Base-by-base conservation (phyloP, 2,113 vertebrate species). In the Crotalus helleri region DNA sequence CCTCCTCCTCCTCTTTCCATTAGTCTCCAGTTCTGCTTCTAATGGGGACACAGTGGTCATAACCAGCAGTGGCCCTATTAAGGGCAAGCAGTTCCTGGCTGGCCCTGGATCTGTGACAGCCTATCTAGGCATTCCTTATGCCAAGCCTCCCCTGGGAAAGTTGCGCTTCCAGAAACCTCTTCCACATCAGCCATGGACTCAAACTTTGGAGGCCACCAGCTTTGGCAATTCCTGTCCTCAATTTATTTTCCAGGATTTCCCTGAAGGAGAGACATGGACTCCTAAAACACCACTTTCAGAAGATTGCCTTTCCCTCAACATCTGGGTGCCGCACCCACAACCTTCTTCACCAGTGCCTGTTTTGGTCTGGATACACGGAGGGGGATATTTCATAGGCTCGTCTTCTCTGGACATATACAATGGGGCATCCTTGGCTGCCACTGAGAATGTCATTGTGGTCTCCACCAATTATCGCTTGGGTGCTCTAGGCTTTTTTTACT, bases 281-380 rank as follows among this genome's bases (percentile, higher is more conserved):
- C 5, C 74, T 74, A 85, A 61, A 5, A 58, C 19, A 4, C 88
- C 69, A 39, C 44, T 11, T 3, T 93, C 92, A 93, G 98, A 98
- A 90, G 97, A 98, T 93, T 98, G 98, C 91, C 96, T 98, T 3
- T 98, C 23, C 8, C 58, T 59, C 8, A 59, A 59, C 58, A 59
- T 26, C 23, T 59, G 58, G 58, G 58, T 59, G 2, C 97, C 98
- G 46, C 64, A 92, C 19, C 96, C 92, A 7, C 95, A n/a, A 21
- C 94, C 96, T 15, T 24, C 69, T 57, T 85, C 61, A 2, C 46
- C 46, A 46, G 46, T 6, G 46, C 46, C 46, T n/a, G n/a, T n/a
- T n/a, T n/a, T n/a, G n/a, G n/a, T n/a, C n/a, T n/a, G n/a, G n/a
- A n/a, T n/a, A n/a, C n/a, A n/a, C n/a, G n/a, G n/a, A n/a, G n/a